Conservation (phyloP, 2,113 vertebrate species). For the Aepyceros melampus region DNA sequence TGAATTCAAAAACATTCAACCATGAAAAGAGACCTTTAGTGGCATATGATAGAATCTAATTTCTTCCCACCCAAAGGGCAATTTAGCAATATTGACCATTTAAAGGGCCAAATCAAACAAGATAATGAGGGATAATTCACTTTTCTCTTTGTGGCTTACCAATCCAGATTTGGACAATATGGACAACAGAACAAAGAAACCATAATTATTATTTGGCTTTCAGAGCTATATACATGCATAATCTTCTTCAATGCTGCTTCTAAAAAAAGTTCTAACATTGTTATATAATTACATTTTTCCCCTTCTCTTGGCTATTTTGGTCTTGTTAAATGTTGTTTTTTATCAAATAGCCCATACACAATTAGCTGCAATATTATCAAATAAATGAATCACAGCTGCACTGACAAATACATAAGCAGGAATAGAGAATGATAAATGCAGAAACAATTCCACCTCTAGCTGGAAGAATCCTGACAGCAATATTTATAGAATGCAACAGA, state of each 20-base stretch:
- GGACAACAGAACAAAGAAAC: background rate
- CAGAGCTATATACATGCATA: constrained; percentile 43
- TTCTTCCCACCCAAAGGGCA: constrained; percentile 56
- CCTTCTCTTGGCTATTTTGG: constrained; percentile 69
- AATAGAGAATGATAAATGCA: background rate
- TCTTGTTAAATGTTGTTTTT: constrained; percentile 71
- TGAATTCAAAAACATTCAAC: background rate
- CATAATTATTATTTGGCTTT: constrained; percentile 65
- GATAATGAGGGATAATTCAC: constrained; percentile 36
- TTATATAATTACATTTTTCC: constrained; percentile 42
- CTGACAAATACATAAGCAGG: constrained; percentile 38
- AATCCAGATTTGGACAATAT: background rate
- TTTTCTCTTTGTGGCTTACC: constrained; percentile 13
- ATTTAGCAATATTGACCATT: constrained; percentile 47
- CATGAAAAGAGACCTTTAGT: constrained; percentile 6
- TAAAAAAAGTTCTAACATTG: constrained; percentile 52
- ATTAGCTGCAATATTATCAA: constrained; percentile 52
- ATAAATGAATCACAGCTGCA: constrained; percentile 65
- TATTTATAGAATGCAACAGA: constrained; percentile 13
- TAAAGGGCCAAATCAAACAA: constrained; percentile 54
- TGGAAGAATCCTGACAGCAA: background rate
- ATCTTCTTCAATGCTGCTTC: constrained; percentile 42
- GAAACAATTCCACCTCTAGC: background rate
- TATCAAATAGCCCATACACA: constrained; percentile 70
- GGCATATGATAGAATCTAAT: constrained; percentile 20